Conservation (phyloP, 2,888 invertebrate species). For the Heliconius cydno region DNA sequence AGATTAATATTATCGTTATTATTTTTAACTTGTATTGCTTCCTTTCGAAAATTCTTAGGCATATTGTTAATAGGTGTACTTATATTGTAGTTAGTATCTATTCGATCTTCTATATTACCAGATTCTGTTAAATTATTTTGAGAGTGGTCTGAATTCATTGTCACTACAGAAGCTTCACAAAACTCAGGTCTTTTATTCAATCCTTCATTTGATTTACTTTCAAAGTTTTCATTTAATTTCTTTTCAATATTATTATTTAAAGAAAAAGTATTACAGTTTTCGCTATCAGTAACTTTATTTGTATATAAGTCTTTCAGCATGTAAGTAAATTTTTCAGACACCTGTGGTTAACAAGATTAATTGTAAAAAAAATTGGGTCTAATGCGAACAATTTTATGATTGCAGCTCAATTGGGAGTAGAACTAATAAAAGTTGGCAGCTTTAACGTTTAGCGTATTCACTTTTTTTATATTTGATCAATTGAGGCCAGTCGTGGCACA, state of each 20-base stretch:
- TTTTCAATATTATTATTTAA: neutral
- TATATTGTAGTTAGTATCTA: neutral
- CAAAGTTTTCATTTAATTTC: neutral
- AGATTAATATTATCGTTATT: neutral
- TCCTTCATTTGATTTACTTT: neutral
- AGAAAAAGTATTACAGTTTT: neutral
- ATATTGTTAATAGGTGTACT: neutral
- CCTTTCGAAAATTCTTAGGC: neutral
- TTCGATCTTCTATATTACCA: neutral
- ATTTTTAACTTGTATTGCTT: neutral
- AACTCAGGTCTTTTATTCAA: neutral
- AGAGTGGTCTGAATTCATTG: neutral
- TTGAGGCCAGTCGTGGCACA: too few species aligned
- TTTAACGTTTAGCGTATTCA: too few species aligned
- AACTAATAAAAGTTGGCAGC: neutral
- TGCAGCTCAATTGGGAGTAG: neutral
- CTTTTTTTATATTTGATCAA: too few species aligned
- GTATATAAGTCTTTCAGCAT: constrained; percentile 15
- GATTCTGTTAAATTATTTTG: neutral
- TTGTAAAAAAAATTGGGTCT: neutral
- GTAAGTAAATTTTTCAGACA: constrained; percentile 5
- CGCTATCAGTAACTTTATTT: neutral
- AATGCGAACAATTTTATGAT: neutral
- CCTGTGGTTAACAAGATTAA: neutral
- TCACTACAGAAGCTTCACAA: neutral